These are phyloP conservation scores for Thaumatotibia leucotreta DNA, from an alignment of 1,140 invertebrate genomes.

Conservation along the genomic window DNA sequence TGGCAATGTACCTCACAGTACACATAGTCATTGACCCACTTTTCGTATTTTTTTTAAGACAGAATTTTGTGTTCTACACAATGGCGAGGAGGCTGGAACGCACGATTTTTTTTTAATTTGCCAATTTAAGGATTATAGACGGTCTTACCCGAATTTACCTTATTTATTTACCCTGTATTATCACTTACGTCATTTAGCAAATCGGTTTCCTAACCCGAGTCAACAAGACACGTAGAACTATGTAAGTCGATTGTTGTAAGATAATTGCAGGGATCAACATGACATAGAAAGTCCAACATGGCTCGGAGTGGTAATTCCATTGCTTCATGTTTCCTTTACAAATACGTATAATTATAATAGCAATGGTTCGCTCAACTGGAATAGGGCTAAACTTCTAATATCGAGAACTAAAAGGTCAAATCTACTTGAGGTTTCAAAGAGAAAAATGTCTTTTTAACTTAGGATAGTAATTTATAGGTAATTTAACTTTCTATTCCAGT, in stretches of 20 bases:
- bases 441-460: neutral
- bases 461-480: neutral
- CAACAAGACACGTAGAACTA: neutral
- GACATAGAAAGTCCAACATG: slow-evolving; percentile 5
- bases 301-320: neutral
- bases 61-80: too few relatives aligned
- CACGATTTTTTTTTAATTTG: too few relatives aligned
- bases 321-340: slow-evolving; percentile 7
- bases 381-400: neutral
- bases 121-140: too few relatives aligned
- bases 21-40: too few relatives aligned
- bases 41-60: too few relatives aligned
- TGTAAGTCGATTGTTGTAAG: slow-evolving; percentile 5
- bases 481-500: neutral
- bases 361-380: neutral
- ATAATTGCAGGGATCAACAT: slow-evolving; percentile 8
- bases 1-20: too few relatives aligned
- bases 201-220: slow-evolving; percentile 1
- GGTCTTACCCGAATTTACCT: too few relatives aligned
- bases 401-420: neutral
- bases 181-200: too few relatives aligned
- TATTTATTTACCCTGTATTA: too few relatives aligned
- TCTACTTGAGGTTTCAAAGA: neutral
- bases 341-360: slow-evolving; percentile 7
- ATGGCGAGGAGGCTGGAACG: too few relatives aligned